Evolutionary conservation across 2,888 invertebrate species (phyloP).

Genomic region (Drosophila parthenogenetica): DNA sequence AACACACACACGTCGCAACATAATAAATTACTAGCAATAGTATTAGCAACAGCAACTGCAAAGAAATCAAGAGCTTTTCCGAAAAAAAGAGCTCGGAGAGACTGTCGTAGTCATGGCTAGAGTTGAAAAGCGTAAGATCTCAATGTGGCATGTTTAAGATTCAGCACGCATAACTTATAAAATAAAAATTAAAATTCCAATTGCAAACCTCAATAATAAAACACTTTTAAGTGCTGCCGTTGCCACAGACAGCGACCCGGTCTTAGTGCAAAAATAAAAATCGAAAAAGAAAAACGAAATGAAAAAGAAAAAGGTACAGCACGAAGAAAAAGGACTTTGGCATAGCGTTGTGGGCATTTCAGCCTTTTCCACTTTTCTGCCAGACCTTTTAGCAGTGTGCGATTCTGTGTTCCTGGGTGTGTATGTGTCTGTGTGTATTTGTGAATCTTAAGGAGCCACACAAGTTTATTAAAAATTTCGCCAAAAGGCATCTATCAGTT

Average conservation of each 20-base stretch:
- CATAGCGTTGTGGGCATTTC: conserved; percentile 30
- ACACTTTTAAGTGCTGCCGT: conserved; percentile 69
- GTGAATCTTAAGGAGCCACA: conserved; percentile 32
- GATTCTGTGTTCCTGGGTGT: not conserved
- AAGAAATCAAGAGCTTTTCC: conserved; percentile 48
- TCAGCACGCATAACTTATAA: conserved; percentile 75
- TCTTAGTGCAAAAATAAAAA: not conserved
- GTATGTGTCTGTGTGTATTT: conserved; percentile 14
- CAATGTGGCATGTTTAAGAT: conserved; percentile 67
- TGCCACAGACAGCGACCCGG: conserved; percentile 9
- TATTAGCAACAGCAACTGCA: conserved; percentile 35
- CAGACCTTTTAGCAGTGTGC: conserved; percentile 21
- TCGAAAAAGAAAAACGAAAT: conserved; percentile 2
- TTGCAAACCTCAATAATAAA: conserved; percentile 75
- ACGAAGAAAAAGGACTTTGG: conserved; percentile 22
- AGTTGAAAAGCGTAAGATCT: conserved; percentile 31
- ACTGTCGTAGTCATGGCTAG: conserved; percentile 20
- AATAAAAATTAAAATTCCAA: conserved; percentile 80
- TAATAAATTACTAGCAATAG: conserved; percentile 67
- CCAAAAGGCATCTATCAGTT: conserved; percentile 77
- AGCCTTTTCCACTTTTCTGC: conserved; percentile 31
- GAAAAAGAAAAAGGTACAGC: conserved; percentile 17
- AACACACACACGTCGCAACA: conserved; percentile 60
- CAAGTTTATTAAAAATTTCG: conserved; percentile 76
- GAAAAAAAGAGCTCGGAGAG: not conserved